Conservation (phyloP, 2,888 invertebrate genomes). For the Camponotus fellah region DNA sequence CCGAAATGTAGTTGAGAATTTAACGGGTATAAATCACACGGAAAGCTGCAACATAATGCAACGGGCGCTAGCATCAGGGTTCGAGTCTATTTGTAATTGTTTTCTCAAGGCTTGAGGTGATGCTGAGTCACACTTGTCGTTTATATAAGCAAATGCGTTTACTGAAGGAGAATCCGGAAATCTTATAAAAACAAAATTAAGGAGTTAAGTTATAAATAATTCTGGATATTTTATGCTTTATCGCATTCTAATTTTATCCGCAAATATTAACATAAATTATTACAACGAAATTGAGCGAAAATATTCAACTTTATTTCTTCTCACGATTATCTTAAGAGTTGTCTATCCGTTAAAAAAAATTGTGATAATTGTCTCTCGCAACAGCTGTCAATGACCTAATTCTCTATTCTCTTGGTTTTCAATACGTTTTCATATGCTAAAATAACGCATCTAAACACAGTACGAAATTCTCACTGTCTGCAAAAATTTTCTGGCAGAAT, state of each 20-base stretch:
- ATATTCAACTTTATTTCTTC: neutral
- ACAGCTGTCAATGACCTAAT: neutral
- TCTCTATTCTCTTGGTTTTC: neutral
- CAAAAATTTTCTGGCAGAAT: constrained; percentile 5
- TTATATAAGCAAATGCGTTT: constrained; percentile 24
- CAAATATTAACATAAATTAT: neutral
- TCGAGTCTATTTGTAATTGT: constrained; percentile 49
- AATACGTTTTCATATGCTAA: neutral
- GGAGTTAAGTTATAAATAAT: constrained; percentile 32
- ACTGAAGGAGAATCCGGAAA: constrained; percentile 25
- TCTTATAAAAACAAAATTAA: constrained; percentile 34
- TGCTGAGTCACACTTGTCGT: constrained; percentile 33
- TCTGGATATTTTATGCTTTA: neutral
- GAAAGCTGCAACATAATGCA: constrained; percentile 18
- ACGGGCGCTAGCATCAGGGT: neutral
- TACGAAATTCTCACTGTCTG: neutral
- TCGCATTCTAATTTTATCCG: neutral
- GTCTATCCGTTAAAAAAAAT: neutral
- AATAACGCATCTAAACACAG: neutral
- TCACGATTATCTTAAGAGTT: neutral
- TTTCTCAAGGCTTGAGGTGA: constrained; percentile 35
- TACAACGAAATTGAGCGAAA: neutral
- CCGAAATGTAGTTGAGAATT: constrained; percentile 21
- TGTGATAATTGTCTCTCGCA: neutral
- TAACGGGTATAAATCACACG: constrained; percentile 40